Base-by-base conservation (phyloP, 1,140 invertebrate genomes). In the Drosophila tristis region DNA sequence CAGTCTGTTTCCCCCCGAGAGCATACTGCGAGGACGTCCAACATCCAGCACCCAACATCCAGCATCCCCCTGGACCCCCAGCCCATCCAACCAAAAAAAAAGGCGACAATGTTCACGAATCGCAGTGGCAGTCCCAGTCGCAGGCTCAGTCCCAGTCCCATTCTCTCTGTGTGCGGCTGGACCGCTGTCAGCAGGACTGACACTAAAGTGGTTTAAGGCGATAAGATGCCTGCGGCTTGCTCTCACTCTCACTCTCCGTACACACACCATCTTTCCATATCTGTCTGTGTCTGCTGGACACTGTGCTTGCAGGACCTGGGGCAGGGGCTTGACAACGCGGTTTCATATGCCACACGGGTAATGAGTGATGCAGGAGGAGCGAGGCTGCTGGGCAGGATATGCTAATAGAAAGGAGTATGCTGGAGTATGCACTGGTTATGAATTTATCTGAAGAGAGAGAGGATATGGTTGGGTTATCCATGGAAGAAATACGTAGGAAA, bases 151-250 rank as follows among this genome's bases (percentile, higher is more conserved):
- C 35, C 2, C 35, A 35, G 1, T 13, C 9, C 11, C 31, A 3
- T 4, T 39, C 35, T 13, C 35, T 39, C 11, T 39, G 9, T 39
- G 11, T 39, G 35, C 47, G 58, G 67, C 67, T 61, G 85, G 61
- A 89, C 87, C 87, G 87, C 80, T 90, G 87, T 90, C 87, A 90
- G 72, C 87, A 72, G 51, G 78, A 67, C 85, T 90, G 89, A 87
- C 87, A 90, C 87, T 80, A 87, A 90, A 90, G 84, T 90, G 89
- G 79, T 90, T 90, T 90, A 89, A 67, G 85, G 85, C 80, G 84
- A 89, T 89, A 89, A 89, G 84, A 89, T 59, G 80, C 79, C 84
- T 55, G 72, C 72, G 77, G 80, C 64, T 61, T 57, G 65, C 35
- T 71, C 50, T 31, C 35, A 58, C 43, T 25, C 15, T 15, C 20